These are phyloP conservation scores for Craterocephalus amniculus DNA, from an alignment of 2,797 vertebrate species.

Conservation along the genomic window DNA sequence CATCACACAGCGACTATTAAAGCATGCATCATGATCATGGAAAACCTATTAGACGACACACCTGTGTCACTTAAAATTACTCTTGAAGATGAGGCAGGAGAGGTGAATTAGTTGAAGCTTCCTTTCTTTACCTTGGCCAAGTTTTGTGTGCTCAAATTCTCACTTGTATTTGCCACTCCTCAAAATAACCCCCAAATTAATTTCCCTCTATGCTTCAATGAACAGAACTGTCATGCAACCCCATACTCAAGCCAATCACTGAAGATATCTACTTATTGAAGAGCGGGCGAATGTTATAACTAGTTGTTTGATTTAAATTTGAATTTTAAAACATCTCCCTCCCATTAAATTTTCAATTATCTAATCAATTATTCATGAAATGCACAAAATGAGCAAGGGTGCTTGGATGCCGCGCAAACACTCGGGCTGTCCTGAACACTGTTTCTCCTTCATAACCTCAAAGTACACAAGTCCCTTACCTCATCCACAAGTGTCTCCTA, in stretches of 20 bases:
- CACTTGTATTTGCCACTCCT: slow-evolving; percentile 37
- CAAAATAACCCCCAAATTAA: slow-evolving; percentile 65
- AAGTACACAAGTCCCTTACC: slow-evolving; percentile 50
- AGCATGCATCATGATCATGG: slow-evolving; percentile 30
- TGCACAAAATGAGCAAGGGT: slow-evolving; percentile 70
- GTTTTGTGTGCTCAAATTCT: slow-evolving; percentile 12
- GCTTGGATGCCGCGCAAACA: slow-evolving; percentile 75
- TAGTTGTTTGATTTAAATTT: slow-evolving; percentile 84
- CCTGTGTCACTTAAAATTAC: slow-evolving; percentile 20
- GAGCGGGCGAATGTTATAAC: slow-evolving; percentile 59
- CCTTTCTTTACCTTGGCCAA: slow-evolving; percentile 27
- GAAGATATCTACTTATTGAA: slow-evolving; percentile 65
- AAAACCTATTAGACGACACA: slow-evolving; percentile 26
- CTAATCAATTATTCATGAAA: slow-evolving; percentile 88
- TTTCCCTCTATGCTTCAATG: slow-evolving; percentile 54
- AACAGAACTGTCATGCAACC: slow-evolving; percentile 49
- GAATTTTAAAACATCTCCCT: slow-evolving; percentile 85
- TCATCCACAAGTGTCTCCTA: slow-evolving; percentile 70
- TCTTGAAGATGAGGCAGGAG: slow-evolving; percentile 20
- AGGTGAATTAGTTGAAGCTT: slow-evolving; percentile 20
- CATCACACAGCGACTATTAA: slow-evolving; percentile 9
- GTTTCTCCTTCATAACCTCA: slow-evolving; percentile 66
- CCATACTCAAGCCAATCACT: slow-evolving; percentile 67
- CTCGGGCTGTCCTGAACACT: slow-evolving; percentile 66
- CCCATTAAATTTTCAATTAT: slow-evolving; percentile 86